Evolutionary conservation across 1,140 invertebrate genomes (phyloP), one percentile per base, ranked within the genome.

Genomic region (Meteorus sp.): DNA sequence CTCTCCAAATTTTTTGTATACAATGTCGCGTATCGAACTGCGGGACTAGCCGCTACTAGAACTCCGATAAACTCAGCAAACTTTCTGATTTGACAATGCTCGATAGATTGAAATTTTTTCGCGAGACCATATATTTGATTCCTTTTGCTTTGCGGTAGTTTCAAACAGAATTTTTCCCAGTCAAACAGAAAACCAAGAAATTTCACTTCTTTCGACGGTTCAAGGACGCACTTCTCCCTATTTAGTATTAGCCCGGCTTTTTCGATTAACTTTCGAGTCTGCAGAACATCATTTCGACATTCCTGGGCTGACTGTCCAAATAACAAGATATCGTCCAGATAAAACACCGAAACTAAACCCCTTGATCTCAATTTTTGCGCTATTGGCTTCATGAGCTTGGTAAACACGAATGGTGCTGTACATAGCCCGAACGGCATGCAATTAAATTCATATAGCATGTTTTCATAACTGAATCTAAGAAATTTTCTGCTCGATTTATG

Each of bases 241-340:
- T 54, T 43, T 27, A 54, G 8, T 1, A 54, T 23, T 5, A 54
- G 43, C 9, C 52, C 37, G 11, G 43, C 6, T 2, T 7, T 25
- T 27, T 54, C 22, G 41, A 54, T 17, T 43, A 53, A 23, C n/a
- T 53, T 23, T 15, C 33, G 17, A 3, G 50, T 25, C 6, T 22
- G 9, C 1, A 22, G 2, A 1, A 53, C 35, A 7, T 39, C 25
- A 7, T 6, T 39, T 2, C n/a, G 33, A 22, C 31, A 39, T 19
- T 54, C 35, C 17, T 54, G 3, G 19, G 15, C 11, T 1, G 35
- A 15, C 11, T 25, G 5, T 25, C 22, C 52, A 29, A 54, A 29
- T 27, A 54, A 13, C 1, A 61, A 23, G 11, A 56, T 52, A 25
- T 61, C 60, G 17, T 61, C 60, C 5, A 61, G 8, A 51, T 61